A percentile compares a stretch with the other conserved stretches of the same genome.
Evolutionary conservation across 2,797 vertebrate genomes (phyloP).

Genomic region (Ceryle rudis): DNA sequence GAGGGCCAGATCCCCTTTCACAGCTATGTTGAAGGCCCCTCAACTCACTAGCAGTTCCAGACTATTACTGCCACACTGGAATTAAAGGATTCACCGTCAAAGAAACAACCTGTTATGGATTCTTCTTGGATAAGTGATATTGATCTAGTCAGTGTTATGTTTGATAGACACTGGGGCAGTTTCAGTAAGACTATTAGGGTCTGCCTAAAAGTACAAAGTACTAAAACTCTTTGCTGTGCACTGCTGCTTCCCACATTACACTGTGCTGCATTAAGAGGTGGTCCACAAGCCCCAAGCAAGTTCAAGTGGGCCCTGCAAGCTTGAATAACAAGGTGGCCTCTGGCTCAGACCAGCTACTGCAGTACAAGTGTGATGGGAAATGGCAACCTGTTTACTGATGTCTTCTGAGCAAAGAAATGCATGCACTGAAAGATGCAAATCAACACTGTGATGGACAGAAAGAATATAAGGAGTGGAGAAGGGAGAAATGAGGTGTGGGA

Average conservation of each 20-base stretch:
- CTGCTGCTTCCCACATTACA: not conserved
- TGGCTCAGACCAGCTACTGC: not conserved
- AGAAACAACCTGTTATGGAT: not conserved
- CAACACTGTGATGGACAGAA: not conserved
- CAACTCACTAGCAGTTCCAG: not conserved
- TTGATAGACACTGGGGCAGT: not conserved
- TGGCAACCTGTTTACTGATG: not conserved
- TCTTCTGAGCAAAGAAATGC: not conserved
- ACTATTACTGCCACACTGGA: not conserved
- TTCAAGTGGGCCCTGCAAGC: not conserved
- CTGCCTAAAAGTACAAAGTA: not conserved
- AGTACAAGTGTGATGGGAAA: not conserved
- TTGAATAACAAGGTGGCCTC: not conserved
- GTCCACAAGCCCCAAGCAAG: not conserved
- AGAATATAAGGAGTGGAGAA: not conserved
- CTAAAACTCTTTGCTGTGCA: not conserved
- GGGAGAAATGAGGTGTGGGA: fast-evolving
- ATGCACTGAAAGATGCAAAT: not conserved
- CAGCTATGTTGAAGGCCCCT: not conserved
- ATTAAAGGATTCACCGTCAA: not conserved
- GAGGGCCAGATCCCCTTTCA: not conserved
- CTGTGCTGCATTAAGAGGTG: not conserved
- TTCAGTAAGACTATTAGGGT: not conserved
- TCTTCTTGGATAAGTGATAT: not conserved
- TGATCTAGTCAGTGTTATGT: not conserved